These are phyloP conservation scores for Xenentodon cancila DNA, from an alignment of 2,797 vertebrate species.

Conservation along the genomic window DNA sequence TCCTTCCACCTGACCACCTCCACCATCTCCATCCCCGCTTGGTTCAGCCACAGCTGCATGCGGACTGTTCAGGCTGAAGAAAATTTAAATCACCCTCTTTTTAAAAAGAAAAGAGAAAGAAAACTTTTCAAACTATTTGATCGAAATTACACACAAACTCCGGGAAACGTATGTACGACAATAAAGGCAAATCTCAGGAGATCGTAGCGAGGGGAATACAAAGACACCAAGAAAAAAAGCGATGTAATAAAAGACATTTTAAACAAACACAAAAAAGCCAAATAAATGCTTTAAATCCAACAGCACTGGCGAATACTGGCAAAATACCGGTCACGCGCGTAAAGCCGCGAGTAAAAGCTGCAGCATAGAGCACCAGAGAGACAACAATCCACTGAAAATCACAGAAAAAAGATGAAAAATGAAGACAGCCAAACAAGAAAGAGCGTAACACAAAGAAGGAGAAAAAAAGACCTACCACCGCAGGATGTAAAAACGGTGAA, in stretches of 20 bases:
- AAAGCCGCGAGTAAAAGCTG: too few relatives aligned
- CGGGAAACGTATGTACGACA: conserved; percentile 15
- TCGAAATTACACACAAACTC: conserved; percentile 1
- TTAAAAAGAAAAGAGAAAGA: too few relatives aligned
- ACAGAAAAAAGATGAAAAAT: too few relatives aligned
- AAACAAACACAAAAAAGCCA: too few relatives aligned
- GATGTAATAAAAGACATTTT: not conserved
- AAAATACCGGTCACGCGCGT: conserved; percentile 12
- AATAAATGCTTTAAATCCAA: too few relatives aligned
- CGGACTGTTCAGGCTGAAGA: too few relatives aligned
- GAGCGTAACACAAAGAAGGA: not conserved
- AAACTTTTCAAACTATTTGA: too few relatives aligned
- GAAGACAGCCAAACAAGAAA: not conserved
- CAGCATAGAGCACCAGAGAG: not conserved
- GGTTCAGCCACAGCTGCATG: too few relatives aligned
- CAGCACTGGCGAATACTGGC: not conserved
- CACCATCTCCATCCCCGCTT: too few relatives aligned
- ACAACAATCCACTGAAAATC: conserved; percentile 15
- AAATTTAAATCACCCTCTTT: too few relatives aligned
- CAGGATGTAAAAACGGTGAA: conserved; percentile 28
- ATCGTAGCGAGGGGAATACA: not conserved
- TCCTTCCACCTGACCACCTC: too few relatives aligned
- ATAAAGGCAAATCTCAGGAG: conserved; percentile 11
- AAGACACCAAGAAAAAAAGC: conserved; percentile 6
- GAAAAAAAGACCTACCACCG: conserved; percentile 38